Base-by-base conservation (phyloP, 2,113 vertebrate species). In the Brachypteracias leptosomus region DNA sequence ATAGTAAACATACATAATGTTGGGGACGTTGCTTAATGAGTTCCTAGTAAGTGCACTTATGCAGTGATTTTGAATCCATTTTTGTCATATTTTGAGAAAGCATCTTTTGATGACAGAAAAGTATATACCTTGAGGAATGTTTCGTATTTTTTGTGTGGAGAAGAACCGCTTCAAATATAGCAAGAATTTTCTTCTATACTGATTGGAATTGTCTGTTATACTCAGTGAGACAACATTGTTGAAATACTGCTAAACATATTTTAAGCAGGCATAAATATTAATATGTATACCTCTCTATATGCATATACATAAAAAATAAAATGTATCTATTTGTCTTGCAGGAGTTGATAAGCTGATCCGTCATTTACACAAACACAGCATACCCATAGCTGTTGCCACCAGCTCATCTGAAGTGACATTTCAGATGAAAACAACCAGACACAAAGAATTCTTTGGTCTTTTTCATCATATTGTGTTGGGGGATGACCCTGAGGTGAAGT, bases 401-500 rank as follows among this genome's bases (percentile, higher is more conserved):
- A 99, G 99, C 96, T 99, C 99, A 0, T 91, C 96, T 5, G 36
- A 94, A 4, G 36, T 7, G 4, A 97, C 98, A 19, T 99, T 98
- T 92, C 49, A 97, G 51, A 42, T 96, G 88, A 99, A 99, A 98
- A 99, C 98, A 24, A 91, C 91, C 52, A 96, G 36, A 5, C 99
- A 99, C 97, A 91, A 91, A 90, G 98, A 95, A 1, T 98, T 99
- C 61, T 99, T 99, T 44, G 3, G 84, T 74, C 88, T 98, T 76
- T 99, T 99, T 78, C 57, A 97, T 77, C 99, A 99, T 95, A 31
- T 98, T 9, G 98, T 99, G 4, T 70, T 99, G 85, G 99, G 99
- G 28, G 99, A 99, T 7, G 99, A 99, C 91, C 98, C 98, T 0
- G 98, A 99, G 9, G 98, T 99, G 71, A 97, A 97, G 89, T 51